Percentiles rank a stretch among this genome's conserved stretches.
phyloP scores from a whole-genome alignment of 2,797 vertebrate genomes.

The Streptopelia turtur region DNA sequence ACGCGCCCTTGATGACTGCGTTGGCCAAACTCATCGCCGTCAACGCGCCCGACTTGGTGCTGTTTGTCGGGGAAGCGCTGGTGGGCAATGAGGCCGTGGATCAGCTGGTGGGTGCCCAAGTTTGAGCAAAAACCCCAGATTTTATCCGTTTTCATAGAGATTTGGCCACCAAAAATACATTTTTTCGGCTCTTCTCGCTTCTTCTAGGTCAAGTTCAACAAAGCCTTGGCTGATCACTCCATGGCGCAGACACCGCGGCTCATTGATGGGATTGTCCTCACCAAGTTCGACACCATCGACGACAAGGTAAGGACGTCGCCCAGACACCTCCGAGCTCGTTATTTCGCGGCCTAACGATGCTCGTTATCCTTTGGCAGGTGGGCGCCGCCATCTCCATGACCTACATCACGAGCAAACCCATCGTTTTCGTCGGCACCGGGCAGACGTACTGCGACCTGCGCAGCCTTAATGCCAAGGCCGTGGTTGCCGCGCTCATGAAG shows the following conservation, averaged over 20 bases:
- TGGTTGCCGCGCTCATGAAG: conserved; percentile 97
- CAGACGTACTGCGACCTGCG: conserved; percentile 99
- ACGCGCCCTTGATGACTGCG: conserved; percentile 94
- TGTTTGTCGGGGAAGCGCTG: conserved; percentile 97
- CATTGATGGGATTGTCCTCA: conserved; percentile 98
- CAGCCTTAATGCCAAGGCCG: conserved; percentile 95
- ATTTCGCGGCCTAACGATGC: not conserved
- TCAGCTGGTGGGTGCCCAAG: conserved; percentile 87
- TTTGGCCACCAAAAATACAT: accelerated
- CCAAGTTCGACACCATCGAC: conserved; percentile 98
- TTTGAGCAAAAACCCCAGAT: too few relatives aligned
- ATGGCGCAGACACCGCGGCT: conserved; percentile 94
- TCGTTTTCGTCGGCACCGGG: conserved; percentile 97
- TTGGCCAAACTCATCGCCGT: conserved; percentile 97
- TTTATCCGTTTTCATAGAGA: too few relatives aligned
- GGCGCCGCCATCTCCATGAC: conserved; percentile 99
- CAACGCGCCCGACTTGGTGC: conserved; percentile 94
- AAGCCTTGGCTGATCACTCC: conserved; percentile 96
- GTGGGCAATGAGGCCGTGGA: conserved; percentile 98
- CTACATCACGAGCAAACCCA: conserved; percentile 98
- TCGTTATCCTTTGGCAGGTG: conserved; percentile 79
- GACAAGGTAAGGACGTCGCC: conserved; percentile 85
- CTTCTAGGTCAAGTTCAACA: conserved; percentile 96
- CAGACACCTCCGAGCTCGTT: too few relatives aligned
- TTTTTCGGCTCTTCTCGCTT: not conserved